Evolutionary conservation across 1,140 invertebrate species (phyloP).

Genomic region (Conus ventricosus): DNA sequence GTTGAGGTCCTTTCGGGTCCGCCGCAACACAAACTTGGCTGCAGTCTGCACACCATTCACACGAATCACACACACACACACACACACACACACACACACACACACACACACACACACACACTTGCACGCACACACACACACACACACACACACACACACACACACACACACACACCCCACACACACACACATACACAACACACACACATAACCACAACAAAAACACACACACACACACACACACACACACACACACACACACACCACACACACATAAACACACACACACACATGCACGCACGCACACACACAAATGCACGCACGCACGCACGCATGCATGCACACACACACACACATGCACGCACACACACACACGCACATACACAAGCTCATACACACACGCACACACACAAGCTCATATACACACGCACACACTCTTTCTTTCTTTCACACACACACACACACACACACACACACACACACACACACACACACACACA

Average conservation of each 20-base stretch:
- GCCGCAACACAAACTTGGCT: conserved; percentile 66
- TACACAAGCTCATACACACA: neutral
- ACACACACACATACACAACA: neutral
- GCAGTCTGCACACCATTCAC: conserved; percentile 54
- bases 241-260: neutral
- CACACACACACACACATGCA: neutral
- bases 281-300: neutral
- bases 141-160: neutral
- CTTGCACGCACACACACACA: neutral
- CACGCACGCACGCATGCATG: neutral
- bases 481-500: neutral
- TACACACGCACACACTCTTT: neutral
- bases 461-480: neutral
- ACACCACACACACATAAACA: neutral
- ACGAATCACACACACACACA: neutral
- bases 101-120: neutral
- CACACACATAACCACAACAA: neutral
- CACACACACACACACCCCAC: neutral
- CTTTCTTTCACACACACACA: neutral
- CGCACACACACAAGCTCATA: neutral
- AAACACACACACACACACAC: neutral
- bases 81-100: neutral
- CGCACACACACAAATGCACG: neutral
- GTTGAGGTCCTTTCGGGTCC: conserved; percentile 66
- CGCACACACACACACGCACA: neutral